These are phyloP conservation scores for Phocoena phocoena DNA, from an alignment of 2,113 vertebrate species.

Conservation along the genomic window DNA sequence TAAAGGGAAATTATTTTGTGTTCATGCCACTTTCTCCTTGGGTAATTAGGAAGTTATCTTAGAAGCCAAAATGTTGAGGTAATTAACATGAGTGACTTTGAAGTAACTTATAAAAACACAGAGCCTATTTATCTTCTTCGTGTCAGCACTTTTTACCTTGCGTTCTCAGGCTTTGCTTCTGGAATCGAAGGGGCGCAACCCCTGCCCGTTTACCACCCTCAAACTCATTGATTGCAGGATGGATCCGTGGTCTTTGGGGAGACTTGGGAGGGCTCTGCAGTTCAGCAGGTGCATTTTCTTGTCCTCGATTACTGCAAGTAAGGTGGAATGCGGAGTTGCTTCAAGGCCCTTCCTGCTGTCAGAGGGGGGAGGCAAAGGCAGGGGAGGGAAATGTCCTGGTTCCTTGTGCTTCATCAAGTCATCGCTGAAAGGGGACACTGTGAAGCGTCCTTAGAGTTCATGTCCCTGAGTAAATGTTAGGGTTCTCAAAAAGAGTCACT, in stretches of 20 bases:
- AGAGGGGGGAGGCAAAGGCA: not conserved
- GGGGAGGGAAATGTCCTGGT: no score
- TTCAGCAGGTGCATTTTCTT: slow-evolving; percentile 72
- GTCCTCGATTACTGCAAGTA: slow-evolving; percentile 81
- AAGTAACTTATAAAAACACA: not conserved
- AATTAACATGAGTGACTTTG: not conserved
- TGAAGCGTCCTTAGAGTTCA: not conserved
- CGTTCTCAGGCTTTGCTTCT: slow-evolving; percentile 71
- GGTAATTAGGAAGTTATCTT: not conserved
- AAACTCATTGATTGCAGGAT: slow-evolving; percentile 73
- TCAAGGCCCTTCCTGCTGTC: not conserved
- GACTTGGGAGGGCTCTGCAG: slow-evolving; percentile 73
- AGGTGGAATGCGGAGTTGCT: not conserved
- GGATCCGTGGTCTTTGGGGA: slow-evolving; percentile 70
- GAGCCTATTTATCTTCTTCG: accelerated
- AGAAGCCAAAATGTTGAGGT: not conserved
- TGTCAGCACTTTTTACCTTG: not conserved
- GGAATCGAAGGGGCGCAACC: slow-evolving; percentile 63
- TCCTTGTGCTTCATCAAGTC: not conserved
- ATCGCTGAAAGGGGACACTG: not conserved
- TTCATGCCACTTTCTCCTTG: not conserved
- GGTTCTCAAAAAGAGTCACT: not conserved
- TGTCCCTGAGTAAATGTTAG: not conserved
- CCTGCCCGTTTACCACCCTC: slow-evolving; percentile 70
- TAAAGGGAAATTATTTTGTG: not conserved